Evolutionary conservation across 2,113 vertebrate species (phyloP), one percentile per base, ranked within the genome.

Genomic region (Poicephalus gulielmi): DNA sequence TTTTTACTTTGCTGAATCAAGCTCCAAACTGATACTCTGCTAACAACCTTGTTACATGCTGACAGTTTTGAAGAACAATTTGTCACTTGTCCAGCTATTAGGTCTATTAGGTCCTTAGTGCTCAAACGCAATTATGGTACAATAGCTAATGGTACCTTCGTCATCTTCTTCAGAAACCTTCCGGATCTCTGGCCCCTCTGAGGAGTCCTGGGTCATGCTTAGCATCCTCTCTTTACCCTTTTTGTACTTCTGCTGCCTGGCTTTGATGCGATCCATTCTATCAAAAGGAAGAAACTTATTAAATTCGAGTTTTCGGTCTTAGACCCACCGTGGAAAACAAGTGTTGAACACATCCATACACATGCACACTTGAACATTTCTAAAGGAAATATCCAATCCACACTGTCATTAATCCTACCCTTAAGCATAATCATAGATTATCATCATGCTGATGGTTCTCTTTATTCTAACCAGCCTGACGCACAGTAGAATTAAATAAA

Each of bases 221-320:
- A 99, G 97, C 99, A 99, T 99, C 97, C 98, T 99, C 97, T 99
- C 99, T 98, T 99, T 99, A 92, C 99, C 99, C 97, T 99, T 99
- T 98, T 99, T 99, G 96, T 99, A 99, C 96, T 99, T 99, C 97
- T 99, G 98, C 96, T 99, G 99, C 73, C 99, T 98, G 95, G 99
- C 98, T 97, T 99, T 99, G 98, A 99, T 99, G 93, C 98, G 99
- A 91, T 99, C 99, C 99, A 99, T 99, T 98, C 99, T 99, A 96
- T 66, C 28, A 94, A 97, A 96, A 92, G 18, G 64, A 88, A 92
- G 6, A 86, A 74, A 22, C 19, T 46, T 41, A 14, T 93, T 47
- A 96, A 35, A 62, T 37, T 83, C 27, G 35, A 0, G 0, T 13
- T 47, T 80, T 84, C 13, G 62, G 19, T 7, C 44, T 81, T 74